Evolutionary conservation across 2,797 vertebrate genomes (phyloP), one percentile per base, ranked within the genome.

Genomic region (Molossus alvarezi): DNA sequence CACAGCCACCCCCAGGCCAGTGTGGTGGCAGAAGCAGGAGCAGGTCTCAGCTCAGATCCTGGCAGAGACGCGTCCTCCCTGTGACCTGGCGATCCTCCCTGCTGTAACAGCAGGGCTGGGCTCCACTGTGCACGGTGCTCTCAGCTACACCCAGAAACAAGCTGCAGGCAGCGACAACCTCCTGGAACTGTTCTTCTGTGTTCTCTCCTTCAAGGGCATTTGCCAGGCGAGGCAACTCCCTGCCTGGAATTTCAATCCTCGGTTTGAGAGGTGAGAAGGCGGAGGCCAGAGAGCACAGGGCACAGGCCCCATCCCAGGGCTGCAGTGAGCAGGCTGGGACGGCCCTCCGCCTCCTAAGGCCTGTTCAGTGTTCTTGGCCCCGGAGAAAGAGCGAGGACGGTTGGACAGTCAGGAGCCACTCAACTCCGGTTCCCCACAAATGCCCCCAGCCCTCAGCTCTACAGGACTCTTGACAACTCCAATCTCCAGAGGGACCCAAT

Each of bases 241-340:
- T 57, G 83, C 69, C 93, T 88, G 79, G 69, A 85, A 90, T 86
- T 95, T 92, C 92, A 94, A 95, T 92, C 91, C 21, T 1, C 51
- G 27, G 29, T 83, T 96, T 96, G 64, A 57, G 33, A 86, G 62
- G 41, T 57, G 64, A 90, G 33, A 85, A 62, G 41, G 51, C 41
- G 33, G 84, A 81, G 27, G 73, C 21, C 62, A 55, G 53, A 77
- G 11, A 89, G 21, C 7, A 27, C 4, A 77, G 45, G 17, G 23
- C 29, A 17, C 41, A 45, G 73, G 33, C 10, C 57, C n/a, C 23
- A 48, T 62, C 12, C 37, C 37, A 60, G 25, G 13, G 21, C 51
- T 51, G 3, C 51, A 95, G 71, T 67, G 45, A 77, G 45, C 23
- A 17, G 48, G 23, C 67, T 67, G 57, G 27, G 27, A 37, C 21